Evolutionary conservation across 2,113 vertebrate species (phyloP).

Genomic region (Pomatorhinus ruficollis): DNA sequence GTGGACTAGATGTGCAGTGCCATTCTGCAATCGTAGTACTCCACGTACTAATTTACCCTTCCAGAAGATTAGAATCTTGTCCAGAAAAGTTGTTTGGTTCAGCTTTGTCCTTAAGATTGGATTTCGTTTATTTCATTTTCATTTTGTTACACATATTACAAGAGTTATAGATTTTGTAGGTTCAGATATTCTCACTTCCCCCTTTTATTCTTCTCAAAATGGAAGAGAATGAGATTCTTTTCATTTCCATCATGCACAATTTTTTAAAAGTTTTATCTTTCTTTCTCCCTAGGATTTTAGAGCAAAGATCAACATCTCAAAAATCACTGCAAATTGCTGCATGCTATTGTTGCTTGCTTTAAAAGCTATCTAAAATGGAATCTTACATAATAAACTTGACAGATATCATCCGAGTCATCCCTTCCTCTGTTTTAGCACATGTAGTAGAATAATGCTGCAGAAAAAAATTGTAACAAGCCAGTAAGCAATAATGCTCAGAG

Average conservation of each 20-base stretch:
- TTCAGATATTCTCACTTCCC: background rate
- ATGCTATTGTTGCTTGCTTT: conserved; percentile 24
- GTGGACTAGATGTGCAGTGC: background rate
- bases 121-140: background rate
- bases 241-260: background rate
- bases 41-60: background rate
- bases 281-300: background rate
- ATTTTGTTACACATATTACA: background rate
- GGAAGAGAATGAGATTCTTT: background rate
- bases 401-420: background rate
- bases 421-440: background rate
- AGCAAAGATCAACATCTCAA: conserved; percentile 38
- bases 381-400: background rate
- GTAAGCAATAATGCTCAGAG: background rate
- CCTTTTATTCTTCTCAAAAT: background rate
- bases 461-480: background rate
- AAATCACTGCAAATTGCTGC: conserved; percentile 24
- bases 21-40: background rate
- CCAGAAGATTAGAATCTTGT: background rate
- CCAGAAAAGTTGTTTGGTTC: background rate
- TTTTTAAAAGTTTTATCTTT: background rate
- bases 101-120: background rate
- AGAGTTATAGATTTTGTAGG: background rate
- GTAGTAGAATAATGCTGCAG: background rate
- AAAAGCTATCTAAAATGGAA: conserved; percentile 14